These are phyloP conservation scores for Hyperopisus bebe DNA, from an alignment of 2,113 vertebrate genomes.

Conservation along the genomic window DNA sequence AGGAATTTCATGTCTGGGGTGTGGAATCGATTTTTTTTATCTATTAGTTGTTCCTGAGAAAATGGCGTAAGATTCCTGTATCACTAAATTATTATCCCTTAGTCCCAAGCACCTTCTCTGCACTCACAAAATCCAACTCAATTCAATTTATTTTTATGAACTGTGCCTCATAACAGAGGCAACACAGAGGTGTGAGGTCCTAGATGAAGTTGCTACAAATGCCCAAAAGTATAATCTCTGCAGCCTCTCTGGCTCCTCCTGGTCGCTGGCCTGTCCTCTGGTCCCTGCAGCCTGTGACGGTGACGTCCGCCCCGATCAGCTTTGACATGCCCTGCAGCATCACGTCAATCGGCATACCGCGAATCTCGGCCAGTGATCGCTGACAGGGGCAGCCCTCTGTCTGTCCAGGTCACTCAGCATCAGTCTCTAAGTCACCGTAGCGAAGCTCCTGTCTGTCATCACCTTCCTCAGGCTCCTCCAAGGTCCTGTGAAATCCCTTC, in stretches of 20 bases:
- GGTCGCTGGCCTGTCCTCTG: neutral
- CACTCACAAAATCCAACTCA: neutral
- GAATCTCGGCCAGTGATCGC: neutral
- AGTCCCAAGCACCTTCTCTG: neutral
- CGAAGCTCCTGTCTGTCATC: neutral
- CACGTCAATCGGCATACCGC: neutral
- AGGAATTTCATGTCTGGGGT: neutral
- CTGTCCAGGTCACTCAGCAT: neutral
- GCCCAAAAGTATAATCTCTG: neutral
- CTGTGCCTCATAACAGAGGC: neutral
- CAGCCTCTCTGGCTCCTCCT: neutral
- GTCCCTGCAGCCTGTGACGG: neutral
- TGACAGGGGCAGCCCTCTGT: neutral
- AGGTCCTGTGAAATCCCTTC: neutral
- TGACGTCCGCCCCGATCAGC: neutral
- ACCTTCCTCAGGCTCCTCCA: no score
- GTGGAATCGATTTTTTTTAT: neutral
- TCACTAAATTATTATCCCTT: neutral
- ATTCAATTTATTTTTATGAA: neutral
- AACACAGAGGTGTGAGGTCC: neutral
- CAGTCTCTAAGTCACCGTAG: neutral
- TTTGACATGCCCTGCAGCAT: conserved; percentile 3
- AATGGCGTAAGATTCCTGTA: neutral
- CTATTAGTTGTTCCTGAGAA: neutral
- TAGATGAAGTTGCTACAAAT: neutral